Conservation (phyloP, 2,888 invertebrate species). For the Ophion slaviceki region DNA sequence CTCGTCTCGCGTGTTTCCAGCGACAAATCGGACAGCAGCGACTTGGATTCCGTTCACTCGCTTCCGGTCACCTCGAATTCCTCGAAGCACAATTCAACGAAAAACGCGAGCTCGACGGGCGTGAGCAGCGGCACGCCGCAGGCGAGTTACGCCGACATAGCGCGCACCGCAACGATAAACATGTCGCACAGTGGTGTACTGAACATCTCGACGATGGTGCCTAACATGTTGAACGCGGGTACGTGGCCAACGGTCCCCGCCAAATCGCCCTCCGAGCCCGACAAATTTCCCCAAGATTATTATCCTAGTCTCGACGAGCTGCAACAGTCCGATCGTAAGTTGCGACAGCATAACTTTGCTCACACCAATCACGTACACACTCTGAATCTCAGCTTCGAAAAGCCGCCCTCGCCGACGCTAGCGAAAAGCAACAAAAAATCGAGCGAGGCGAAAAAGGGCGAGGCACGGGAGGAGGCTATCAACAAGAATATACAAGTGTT, state of each 20-base stretch:
- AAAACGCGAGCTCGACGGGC: slow-evolving; percentile 80
- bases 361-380: slow-evolving; percentile 76
- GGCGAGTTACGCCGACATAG: slow-evolving; percentile 93
- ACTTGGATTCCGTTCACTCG: slow-evolving; percentile 93
- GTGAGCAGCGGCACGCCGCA: slow-evolving; percentile 83
- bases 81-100: slow-evolving; percentile 80
- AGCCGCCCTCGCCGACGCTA: slow-evolving; percentile 77
- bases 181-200: slow-evolving; percentile 77
- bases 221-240: slow-evolving; percentile 75
- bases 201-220: slow-evolving; percentile 77
- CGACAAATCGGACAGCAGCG: slow-evolving; percentile 91
- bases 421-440: slow-evolving; percentile 76
- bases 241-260: slow-evolving; percentile 79
- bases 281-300: slow-evolving; percentile 81
- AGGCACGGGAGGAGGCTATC: slow-evolving; percentile 79
- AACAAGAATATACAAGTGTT: slow-evolving; percentile 80
- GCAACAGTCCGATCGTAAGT: slow-evolving; percentile 78
- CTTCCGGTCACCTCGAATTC: slow-evolving; percentile 87
- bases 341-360: slow-evolving; percentile 78
- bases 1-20: not conserved
- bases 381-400: slow-evolving; percentile 78
- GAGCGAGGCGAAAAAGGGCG: slow-evolving; percentile 76
- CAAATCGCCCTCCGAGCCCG: slow-evolving; percentile 76
- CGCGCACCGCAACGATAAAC: slow-evolving; percentile 85
- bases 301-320: slow-evolving; percentile 82